Conservation (phyloP, 2,113 vertebrate species). For the Pteruthius melanotis region DNA sequence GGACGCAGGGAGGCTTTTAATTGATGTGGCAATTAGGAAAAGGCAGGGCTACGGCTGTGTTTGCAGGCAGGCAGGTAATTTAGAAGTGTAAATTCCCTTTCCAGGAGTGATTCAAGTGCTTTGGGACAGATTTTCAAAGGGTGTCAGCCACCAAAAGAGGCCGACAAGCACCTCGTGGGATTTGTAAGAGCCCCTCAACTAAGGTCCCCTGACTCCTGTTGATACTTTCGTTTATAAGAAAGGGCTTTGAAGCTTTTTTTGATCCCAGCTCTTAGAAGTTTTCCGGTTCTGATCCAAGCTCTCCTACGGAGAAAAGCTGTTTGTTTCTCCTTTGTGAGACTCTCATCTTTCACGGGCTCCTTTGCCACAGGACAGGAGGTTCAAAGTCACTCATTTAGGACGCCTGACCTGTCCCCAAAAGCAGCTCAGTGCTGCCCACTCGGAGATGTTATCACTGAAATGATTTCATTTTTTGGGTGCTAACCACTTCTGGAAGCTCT, state of each 20-base stretch:
- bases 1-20: neutral
- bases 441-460: neutral
- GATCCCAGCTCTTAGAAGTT: neutral
- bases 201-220: neutral
- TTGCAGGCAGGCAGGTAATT: neutral
- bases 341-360: neutral
- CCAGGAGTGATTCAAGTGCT: neutral
- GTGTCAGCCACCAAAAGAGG: neutral
- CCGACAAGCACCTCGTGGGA: neutral
- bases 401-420: neutral
- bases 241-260: neutral
- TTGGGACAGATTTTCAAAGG: neutral
- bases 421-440: neutral
- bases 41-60: neutral
- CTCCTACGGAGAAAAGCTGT: neutral
- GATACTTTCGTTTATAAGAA: neutral
- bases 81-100: neutral
- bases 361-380: neutral
- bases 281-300: neutral
- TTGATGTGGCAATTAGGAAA: neutral
- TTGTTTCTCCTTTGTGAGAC: neutral
- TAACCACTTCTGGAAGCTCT: neutral
- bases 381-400: neutral
- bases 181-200: neutral
- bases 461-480: neutral